Conservation (phyloP, 2,113 vertebrate species). For the Chinchilla lanigera region DNA sequence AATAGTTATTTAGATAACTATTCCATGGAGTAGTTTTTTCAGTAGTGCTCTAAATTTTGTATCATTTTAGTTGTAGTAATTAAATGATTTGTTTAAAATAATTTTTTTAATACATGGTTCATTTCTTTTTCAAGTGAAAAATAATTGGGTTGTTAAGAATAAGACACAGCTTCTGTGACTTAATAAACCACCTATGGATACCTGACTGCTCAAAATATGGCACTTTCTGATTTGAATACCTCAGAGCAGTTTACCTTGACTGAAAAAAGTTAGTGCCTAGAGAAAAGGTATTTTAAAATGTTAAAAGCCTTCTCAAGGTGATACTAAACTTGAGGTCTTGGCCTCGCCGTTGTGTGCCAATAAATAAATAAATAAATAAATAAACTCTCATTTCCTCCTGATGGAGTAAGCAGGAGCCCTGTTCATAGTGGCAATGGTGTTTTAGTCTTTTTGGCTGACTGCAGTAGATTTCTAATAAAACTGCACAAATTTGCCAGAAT, state of each 20-base stretch:
- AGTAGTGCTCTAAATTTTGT: background rate
- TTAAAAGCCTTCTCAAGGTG: slow-evolving; percentile 32
- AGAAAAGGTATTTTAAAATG: background rate
- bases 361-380: no score
- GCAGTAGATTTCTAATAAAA: slow-evolving; percentile 69
- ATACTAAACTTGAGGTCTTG: background rate
- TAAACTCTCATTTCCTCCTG: slow-evolving; percentile 40
- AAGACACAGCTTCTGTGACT: background rate
- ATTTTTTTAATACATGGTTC: background rate
- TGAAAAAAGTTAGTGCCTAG: background rate
- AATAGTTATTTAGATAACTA: background rate
- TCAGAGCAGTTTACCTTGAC: background rate
- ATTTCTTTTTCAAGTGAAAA: background rate
- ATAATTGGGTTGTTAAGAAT: background rate
- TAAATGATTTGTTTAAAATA: slow-evolving; percentile 20
- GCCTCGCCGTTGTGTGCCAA: background rate
- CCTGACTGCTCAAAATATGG: background rate
- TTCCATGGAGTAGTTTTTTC: background rate
- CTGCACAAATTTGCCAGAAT: slow-evolving; percentile 62
- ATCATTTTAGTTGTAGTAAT: slow-evolving; percentile 36
- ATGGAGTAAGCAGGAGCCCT: background rate
- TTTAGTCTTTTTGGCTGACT: slow-evolving; percentile 54
- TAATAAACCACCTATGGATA: background rate
- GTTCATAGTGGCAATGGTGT: background rate
- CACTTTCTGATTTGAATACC: background rate